Evolutionary conservation across 2,888 invertebrate species (phyloP), one percentile per base, ranked within the genome.

Genomic region (Corbicula japonica): DNA sequence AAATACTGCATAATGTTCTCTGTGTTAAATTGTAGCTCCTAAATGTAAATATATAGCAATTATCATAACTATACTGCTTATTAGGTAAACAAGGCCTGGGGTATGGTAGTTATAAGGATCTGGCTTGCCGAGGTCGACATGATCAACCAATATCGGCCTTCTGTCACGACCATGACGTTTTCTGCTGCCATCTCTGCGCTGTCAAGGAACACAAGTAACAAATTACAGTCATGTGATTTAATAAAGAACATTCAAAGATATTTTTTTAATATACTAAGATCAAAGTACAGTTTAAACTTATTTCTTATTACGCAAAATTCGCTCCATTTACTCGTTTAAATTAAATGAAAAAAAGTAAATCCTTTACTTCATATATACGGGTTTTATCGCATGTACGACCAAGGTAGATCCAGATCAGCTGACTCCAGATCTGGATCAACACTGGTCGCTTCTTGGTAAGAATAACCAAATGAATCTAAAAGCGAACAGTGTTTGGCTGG

Each of bases 111-210:
- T 54, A 54, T 28, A 32, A 54, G 28, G 54, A 54, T 30, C n/a
- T 54, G 54, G 32, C 12, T n/a, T 54, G 54, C 23, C 28, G n/a
- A 54, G 28, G 3, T 12, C 30, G 54, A 12, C 54, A 54, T 54
- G 6, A 10, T 4, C 54, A 54, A 3, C 54, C 54, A 18, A 23
- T 54, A 2, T 28, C 32, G 23, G 32, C 32, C 30, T 54, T 54
- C 32, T 54, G 54, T 12, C 28, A 54, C 30, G 54, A 54, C 23
- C 30, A 54, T 30, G 54, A 54, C 10, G 21, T 10, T 3, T 54
- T 54, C 23, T 54, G 54, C n/a, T 54, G 54, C 15, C 54, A 54
- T 54, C 28, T 54, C 54, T 54, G 54, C 23, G 54, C 54, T 12
- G 28, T 54, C 4, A 28, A n/a, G 1, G 10, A 54, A 18, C 54